Conservation (phyloP, 2,888 invertebrate species). For the Kryphioiulus occultus region DNA sequence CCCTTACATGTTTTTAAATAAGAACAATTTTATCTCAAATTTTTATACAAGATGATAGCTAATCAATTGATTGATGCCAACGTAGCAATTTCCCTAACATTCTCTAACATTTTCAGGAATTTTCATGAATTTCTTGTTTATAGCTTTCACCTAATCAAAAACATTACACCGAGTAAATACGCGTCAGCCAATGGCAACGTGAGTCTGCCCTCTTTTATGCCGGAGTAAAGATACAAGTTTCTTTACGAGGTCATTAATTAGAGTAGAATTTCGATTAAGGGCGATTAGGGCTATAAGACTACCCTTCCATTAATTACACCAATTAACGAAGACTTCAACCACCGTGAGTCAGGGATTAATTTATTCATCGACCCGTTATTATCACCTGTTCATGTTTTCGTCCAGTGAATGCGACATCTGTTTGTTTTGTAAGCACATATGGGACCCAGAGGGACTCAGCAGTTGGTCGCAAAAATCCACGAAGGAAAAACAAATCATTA, state of each 20-base stretch:
- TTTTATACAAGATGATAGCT: no score
- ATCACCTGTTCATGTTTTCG: background rate
- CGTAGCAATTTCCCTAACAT: no score
- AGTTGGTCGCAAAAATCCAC: conserved; percentile 8
- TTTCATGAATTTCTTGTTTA: no score
- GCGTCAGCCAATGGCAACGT: no score
- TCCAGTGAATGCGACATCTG: background rate
- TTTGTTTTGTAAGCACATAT: background rate
- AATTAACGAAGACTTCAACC: background rate
- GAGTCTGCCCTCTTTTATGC: no score
- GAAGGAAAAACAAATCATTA: conserved; percentile 1
- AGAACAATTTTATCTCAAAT: no score
- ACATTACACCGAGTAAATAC: no score
- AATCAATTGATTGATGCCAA: no score
- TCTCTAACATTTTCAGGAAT: no score
- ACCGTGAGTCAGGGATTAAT: background rate
- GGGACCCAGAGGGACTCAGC: background rate
- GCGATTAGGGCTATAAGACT: background rate
- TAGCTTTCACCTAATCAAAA: no score
- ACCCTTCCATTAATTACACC: background rate
- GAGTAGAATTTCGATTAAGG: background rate
- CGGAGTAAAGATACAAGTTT: no score
- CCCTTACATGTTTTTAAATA: no score
- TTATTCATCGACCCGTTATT: background rate
- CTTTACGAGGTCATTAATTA: background rate